Conservation (phyloP, 2,797 vertebrate species). For the Chaunax sp. region DNA sequence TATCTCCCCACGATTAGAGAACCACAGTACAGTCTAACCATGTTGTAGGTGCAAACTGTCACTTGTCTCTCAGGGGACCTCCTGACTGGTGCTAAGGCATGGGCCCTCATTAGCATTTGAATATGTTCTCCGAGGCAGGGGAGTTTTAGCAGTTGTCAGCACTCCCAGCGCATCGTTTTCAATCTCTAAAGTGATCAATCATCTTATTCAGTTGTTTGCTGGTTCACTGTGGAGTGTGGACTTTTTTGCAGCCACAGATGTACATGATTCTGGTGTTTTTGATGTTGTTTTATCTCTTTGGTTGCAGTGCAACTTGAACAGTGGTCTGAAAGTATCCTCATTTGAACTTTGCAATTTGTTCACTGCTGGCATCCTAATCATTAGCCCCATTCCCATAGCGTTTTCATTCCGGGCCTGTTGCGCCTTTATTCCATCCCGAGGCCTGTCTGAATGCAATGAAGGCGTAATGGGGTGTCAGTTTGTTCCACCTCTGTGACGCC, state of each 20-base stretch:
- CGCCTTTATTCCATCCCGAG: no score
- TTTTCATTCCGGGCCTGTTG: no score
- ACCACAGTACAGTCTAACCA: conserved; percentile 53
- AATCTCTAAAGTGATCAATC: conserved; percentile 80
- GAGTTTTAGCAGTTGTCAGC: conserved; percentile 78
- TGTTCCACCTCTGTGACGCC: no score
- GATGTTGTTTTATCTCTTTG: conserved; percentile 44
- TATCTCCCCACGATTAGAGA: conserved; percentile 31
- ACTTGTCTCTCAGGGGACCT: conserved; percentile 64
- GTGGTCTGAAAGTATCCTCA: conserved; percentile 28
- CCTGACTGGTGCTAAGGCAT: conserved; percentile 46
- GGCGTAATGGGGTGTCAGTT: no score
- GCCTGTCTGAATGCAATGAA: no score
- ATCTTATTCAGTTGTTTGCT: conserved; percentile 69
- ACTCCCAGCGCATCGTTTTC: conserved; percentile 72
- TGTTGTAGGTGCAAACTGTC: conserved; percentile 66
- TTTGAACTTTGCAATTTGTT: conserved; percentile 41
- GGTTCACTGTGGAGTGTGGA: conserved; percentile 55
- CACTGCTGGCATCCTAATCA: conserved; percentile 16
- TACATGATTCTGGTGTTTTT: conserved; percentile 2
- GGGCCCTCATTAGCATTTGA: conserved; percentile 69
- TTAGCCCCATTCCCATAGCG: no score
- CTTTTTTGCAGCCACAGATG: background rate
- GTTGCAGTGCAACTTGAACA: conserved; percentile 46
- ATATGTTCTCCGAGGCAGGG: conserved; percentile 62